Evolutionary conservation across 2,888 invertebrate genomes (phyloP).

Genomic region (Cryptus armator): DNA sequence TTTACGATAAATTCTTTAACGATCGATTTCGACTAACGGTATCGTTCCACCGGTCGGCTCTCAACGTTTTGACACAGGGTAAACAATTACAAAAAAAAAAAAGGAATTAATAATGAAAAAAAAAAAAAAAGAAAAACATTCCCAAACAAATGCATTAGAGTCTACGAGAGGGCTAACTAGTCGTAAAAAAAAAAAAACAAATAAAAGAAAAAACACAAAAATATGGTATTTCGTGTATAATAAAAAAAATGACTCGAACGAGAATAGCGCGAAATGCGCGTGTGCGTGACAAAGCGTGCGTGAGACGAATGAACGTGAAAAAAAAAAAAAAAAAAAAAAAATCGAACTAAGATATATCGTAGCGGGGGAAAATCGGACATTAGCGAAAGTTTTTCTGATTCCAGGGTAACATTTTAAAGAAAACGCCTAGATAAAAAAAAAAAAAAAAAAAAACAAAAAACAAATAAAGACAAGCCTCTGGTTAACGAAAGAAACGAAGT

Average conservation of each 20-base stretch:
- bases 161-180: conserved; percentile 64
- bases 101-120: conserved; percentile 69
- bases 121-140: conserved; percentile 78
- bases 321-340: conserved; percentile 60
- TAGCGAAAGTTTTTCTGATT: conserved; percentile 82
- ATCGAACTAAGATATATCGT: conserved; percentile 75
- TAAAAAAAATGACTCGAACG: conserved; percentile 64
- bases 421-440: conserved; percentile 64
- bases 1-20: conserved; percentile 5
- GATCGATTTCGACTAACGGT: neutral
- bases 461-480: conserved; percentile 28
- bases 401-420: conserved; percentile 80
- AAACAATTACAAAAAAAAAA: conserved; percentile 77
- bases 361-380: conserved; percentile 80
- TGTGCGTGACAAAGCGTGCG: conserved; percentile 17
- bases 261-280: conserved; percentile 31
- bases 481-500: conserved; percentile 40
- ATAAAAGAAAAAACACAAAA: neutral
- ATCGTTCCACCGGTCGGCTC: conserved; percentile 74
- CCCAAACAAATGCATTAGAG: conserved; percentile 73
- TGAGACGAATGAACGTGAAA: conserved; percentile 66
- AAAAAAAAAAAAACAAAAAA: conserved; percentile 34
- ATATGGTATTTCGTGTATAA: conserved; percentile 78
- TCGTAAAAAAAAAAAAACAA: conserved; percentile 59
- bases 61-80: conserved; percentile 82